These are phyloP conservation scores for Schizopygopsis pylzovi DNA, from an alignment of 2,797 vertebrate species.

Conservation along the genomic window DNA sequence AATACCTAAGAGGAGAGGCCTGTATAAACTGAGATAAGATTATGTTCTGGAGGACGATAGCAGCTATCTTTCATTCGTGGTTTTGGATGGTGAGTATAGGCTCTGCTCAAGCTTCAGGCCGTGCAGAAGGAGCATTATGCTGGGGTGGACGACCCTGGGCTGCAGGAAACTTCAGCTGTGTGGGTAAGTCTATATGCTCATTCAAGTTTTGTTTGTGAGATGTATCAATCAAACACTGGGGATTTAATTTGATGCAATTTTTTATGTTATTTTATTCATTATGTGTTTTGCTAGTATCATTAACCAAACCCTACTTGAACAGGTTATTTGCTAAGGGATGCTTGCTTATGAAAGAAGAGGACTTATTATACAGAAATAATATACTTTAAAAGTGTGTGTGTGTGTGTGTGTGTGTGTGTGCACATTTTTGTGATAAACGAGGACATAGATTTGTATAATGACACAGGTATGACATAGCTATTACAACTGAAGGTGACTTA, in stretches of 20 bases:
- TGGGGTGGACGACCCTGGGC: slow-evolving; percentile 62
- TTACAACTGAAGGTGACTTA: no score
- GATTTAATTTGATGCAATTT: no score
- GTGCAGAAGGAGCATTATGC: slow-evolving; percentile 63
- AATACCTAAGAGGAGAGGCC: slow-evolving; percentile 71
- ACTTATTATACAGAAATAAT: background rate
- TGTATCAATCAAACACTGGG: background rate
- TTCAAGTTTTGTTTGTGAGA: background rate
- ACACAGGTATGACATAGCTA: no score
- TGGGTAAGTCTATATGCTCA: slow-evolving; percentile 73
- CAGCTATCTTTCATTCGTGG: slow-evolving; percentile 61
- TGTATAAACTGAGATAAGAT: slow-evolving; percentile 69
- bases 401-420: no score
- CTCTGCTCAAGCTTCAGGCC: slow-evolving; percentile 12
- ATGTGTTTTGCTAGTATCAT: background rate
- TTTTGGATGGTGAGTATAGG: slow-evolving; percentile 55
- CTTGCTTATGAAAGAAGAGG: background rate
- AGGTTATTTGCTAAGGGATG: background rate
- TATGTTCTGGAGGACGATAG: slow-evolving; percentile 80
- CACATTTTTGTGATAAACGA: no score
- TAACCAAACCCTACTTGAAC: background rate
- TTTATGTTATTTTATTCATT: background rate
- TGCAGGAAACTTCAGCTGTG: slow-evolving; percentile 65
- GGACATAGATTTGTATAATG: no score
- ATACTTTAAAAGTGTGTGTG: background rate